Base-by-base conservation (phyloP, 2,797 vertebrate genomes). In the Anabas testudineus region DNA sequence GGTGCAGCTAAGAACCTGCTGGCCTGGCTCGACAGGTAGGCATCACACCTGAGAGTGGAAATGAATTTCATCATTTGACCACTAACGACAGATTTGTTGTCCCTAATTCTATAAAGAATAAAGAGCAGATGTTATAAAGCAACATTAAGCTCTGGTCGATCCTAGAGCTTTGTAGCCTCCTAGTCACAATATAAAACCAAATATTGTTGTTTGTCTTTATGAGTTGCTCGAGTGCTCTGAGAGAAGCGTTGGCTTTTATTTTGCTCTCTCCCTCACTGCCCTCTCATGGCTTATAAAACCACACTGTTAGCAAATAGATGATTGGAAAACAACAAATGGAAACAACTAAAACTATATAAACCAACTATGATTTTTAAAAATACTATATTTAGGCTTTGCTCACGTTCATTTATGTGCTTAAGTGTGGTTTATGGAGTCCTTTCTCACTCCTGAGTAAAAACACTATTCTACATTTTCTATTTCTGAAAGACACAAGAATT, bases 1-100 rank as follows among this genome's bases (percentile, higher is more conserved):
- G 96, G 96, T 86, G 94, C 94, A 84, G 95, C 96, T 79, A 97
- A 96, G 93, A 97, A 95, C 87, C 92, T 97, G 74, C 87, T 97
- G 21, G 96, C 95, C 80, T 97, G 96, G 96, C 93, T 99, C 36
- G 96, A 98, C 95, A 97, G 96, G 96, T 98, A 72, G 24, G 21
- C 10, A 18, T 14, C 2, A 15, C 10, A 41, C 12, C 13, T 18
- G 0, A 41, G 13, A 10, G 16, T 21, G 18, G 21, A 14, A 19
- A 13, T 37, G 0, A 14, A 54, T 26, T 47, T 37, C 0, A 2
- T 9, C 24, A n/a, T 37, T 14, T 19, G 30, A 62, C 19, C 30
- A 9, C 8, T n/a, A n/a, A n/a, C n/a, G n/a, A n/a, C n/a, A n/a
- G n/a, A n/a, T n/a, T n/a, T n/a, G n/a, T n/a, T n/a, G n/a, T n/a